A percentile compares a stretch with the other conserved stretches of the same genome.
Conservation (phyloP, 2,888 invertebrate species). For the Oxycera nigricornis region DNA sequence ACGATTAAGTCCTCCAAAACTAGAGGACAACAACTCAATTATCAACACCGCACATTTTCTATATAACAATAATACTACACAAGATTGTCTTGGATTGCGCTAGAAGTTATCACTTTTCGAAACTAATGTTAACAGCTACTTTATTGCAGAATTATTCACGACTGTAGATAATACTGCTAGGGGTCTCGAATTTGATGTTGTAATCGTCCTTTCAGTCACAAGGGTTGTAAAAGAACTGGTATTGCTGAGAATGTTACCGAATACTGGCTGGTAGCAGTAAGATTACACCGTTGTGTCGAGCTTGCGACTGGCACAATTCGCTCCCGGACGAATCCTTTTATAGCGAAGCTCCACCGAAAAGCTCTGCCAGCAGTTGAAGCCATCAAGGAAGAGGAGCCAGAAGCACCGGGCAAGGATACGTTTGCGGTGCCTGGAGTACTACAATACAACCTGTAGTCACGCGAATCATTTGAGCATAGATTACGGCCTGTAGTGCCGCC, state of each 20-base stretch:
- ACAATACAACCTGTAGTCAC: conserved; percentile 3
- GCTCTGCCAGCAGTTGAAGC: neutral
- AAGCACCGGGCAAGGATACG: neutral
- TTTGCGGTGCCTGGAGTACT: neutral
- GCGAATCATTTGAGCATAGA: neutral
- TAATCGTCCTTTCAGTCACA: too few species aligned
- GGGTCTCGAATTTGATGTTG: too few species aligned
- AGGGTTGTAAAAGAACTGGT: too few species aligned
- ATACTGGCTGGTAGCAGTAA: neutral
- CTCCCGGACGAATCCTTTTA: conserved; percentile 23
- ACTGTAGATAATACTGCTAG: too few species aligned
- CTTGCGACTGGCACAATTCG: conserved; percentile 7
- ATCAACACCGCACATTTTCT: neutral
- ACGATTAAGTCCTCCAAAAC: neutral
- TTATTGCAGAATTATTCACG: neutral
- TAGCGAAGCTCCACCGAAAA: neutral
- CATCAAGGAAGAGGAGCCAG: neutral
- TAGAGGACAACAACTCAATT: neutral
- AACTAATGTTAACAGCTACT: neutral
- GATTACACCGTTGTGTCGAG: conserved; percentile 5
- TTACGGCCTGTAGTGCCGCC: neutral
- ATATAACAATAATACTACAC: conserved; percentile 4
- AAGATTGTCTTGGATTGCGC: conserved; percentile 20
- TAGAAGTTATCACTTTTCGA: neutral
- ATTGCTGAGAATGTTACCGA: neutral